A percentile compares a stretch with the other conserved stretches of the same genome.
Conservation (phyloP, 2,113 vertebrate species). For the Asarcornis scutulata region DNA sequence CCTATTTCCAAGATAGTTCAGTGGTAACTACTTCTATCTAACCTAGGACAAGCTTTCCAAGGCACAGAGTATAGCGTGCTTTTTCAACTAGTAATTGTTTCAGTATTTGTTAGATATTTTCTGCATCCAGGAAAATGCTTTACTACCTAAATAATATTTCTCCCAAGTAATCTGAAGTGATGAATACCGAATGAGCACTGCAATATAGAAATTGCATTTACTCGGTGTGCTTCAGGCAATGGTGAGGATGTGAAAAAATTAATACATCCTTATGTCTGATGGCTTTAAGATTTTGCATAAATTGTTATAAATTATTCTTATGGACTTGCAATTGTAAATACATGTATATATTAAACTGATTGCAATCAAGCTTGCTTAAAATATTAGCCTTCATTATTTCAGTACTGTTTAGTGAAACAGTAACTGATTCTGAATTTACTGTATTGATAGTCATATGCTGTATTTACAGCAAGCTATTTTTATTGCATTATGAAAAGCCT, state of each 20-base stretch:
- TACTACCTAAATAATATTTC: neutral
- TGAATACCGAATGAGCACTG: neutral
- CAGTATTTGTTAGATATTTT: neutral
- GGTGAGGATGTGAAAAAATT: neutral
- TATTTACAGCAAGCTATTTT: neutral
- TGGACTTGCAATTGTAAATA: neutral
- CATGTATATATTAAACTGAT: neutral
- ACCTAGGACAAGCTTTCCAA: neutral
- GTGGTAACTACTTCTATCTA: neutral
- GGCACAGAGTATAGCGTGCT: accelerated
- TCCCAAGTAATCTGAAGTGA: neutral
- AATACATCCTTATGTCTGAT: neutral
- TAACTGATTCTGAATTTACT: neutral
- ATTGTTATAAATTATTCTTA: neutral
- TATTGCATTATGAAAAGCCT: neutral
- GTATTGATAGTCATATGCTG: neutral
- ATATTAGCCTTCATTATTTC: neutral
- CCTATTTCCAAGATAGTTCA: neutral
- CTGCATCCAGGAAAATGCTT: neutral
- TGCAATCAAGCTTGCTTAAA: neutral
- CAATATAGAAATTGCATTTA: accelerated
- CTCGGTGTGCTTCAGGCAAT: neutral
- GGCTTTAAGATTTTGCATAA: neutral
- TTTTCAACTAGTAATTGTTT: neutral
- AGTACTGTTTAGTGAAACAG: neutral